Conservation (phyloP, 2,888 invertebrate genomes). For the Drosophila peninsularis region DNA sequence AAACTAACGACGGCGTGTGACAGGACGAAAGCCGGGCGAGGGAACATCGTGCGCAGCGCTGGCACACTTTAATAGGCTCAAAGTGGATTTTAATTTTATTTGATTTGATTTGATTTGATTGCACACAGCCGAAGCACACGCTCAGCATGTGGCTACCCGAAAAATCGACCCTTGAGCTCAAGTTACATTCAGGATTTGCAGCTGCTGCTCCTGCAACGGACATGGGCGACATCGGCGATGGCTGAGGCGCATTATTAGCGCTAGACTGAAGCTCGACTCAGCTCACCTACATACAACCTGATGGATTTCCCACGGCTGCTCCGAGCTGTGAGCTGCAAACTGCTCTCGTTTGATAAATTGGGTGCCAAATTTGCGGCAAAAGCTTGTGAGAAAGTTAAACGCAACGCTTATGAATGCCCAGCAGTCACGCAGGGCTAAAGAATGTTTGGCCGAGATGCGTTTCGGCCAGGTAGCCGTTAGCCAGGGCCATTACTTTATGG, state of each 20-base stretch:
- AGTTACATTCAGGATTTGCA: constrained; percentile 63
- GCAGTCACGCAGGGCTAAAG: constrained; percentile 70
- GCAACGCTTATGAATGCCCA: constrained; percentile 64
- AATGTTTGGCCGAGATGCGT: constrained; percentile 4
- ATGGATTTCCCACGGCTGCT: constrained; percentile 76
- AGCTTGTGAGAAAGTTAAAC: constrained; percentile 78
- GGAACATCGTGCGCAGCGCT: constrained; percentile 6
- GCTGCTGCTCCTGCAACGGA: constrained; percentile 25
- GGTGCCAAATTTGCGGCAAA: constrained; percentile 80
- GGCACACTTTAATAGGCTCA: constrained; percentile 82
- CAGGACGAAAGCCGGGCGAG: constrained; percentile 11
- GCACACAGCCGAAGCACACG: constrained; percentile 48
- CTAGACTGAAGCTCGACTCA: constrained; percentile 57
- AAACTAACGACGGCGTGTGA: constrained; percentile 76
- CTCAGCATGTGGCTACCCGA: constrained; percentile 58
- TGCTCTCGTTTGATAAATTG: constrained; percentile 71
- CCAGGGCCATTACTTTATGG: constrained; percentile 65
- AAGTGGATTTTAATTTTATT: constrained; percentile 84
- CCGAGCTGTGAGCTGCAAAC: constrained; percentile 45
- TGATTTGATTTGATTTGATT: constrained; percentile 80
- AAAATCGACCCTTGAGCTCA: constrained; percentile 59
- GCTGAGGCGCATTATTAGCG: constrained; percentile 78
- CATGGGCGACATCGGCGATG: constrained; percentile 1
- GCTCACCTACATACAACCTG: constrained; percentile 24
- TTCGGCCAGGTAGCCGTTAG: background rate